Conservation (phyloP, 2,113 vertebrate genomes). For the Sander vitreus region DNA sequence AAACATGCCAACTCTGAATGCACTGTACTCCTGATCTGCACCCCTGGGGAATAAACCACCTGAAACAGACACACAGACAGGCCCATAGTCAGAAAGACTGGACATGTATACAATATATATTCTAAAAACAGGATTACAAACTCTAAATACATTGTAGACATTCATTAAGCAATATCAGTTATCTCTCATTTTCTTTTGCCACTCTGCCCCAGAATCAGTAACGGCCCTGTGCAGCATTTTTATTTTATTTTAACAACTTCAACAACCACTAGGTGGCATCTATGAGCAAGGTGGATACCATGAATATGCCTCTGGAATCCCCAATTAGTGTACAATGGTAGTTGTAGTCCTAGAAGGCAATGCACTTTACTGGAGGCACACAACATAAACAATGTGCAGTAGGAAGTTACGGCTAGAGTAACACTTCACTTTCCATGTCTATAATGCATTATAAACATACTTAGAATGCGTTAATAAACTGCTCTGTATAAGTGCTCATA, state of each 20-base stretch:
- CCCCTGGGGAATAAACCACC: constrained; percentile 94
- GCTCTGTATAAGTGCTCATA: no score
- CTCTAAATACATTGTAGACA: background rate
- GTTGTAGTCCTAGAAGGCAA: background rate
- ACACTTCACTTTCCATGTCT: no score
- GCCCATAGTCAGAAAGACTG: background rate
- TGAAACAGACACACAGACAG: constrained; percentile 65
- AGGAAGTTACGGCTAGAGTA: no score
- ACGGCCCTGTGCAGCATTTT: background rate
- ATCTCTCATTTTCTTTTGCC: background rate
- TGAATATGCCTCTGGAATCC: background rate
- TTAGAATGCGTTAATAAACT: no score
- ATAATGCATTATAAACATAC: no score
- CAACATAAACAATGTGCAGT: no score
- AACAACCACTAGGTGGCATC: background rate
- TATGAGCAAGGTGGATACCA: background rate
- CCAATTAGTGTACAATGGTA: background rate
- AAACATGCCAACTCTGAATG: constrained; percentile 95
- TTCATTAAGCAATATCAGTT: background rate
- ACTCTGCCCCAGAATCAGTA: background rate
- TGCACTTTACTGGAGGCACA: background rate
- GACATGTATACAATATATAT: background rate
- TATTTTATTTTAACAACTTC: background rate
- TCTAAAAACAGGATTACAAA: background rate
- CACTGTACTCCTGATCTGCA: constrained; percentile 97